Percentiles rank a stretch among this genome's conserved stretches.
Evolutionary conservation across 2,797 vertebrate species (phyloP).

Genomic region (Zenarchopterus dispar): DNA sequence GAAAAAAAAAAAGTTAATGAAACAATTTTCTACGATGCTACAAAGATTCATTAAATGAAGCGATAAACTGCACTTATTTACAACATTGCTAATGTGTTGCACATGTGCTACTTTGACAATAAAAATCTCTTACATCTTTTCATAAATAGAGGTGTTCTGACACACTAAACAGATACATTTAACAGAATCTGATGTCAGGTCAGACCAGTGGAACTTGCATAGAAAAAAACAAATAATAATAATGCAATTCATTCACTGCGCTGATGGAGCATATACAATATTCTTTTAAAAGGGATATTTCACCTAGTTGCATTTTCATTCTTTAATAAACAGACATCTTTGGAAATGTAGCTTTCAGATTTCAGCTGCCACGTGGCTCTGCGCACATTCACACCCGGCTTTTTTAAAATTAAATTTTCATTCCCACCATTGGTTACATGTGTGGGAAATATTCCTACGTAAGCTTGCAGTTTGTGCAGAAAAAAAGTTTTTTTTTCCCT

Average conservation of each 20-base stretch:
- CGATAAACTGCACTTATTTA: conserved; percentile 28
- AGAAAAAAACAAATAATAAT: background rate
- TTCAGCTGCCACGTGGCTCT: conserved; percentile 36
- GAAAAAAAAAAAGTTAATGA: background rate
- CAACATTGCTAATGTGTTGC: conserved; percentile 7
- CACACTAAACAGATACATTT: background rate
- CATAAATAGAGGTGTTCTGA: conserved; percentile 8
- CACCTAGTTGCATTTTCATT: conserved; percentile 9
- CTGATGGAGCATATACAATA: background rate
- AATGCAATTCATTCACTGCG: background rate
- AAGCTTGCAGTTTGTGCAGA: background rate
- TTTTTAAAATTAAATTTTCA: background rate
- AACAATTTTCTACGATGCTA: background rate
- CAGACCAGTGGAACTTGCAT: conserved; percentile 9
- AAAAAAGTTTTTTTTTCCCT: background rate
- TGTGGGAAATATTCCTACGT: background rate
- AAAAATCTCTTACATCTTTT: background rate
- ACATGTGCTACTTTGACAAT: background rate
- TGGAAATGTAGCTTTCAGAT: background rate
- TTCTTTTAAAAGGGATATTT: background rate
- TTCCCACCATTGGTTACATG: background rate
- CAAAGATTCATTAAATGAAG: background rate
- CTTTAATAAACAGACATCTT: background rate
- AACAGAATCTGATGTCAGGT: conserved; percentile 9
- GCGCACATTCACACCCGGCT: background rate